Base-by-base conservation (phyloP, 1,140 invertebrate species). In the Rhyacophila brunnea region DNA sequence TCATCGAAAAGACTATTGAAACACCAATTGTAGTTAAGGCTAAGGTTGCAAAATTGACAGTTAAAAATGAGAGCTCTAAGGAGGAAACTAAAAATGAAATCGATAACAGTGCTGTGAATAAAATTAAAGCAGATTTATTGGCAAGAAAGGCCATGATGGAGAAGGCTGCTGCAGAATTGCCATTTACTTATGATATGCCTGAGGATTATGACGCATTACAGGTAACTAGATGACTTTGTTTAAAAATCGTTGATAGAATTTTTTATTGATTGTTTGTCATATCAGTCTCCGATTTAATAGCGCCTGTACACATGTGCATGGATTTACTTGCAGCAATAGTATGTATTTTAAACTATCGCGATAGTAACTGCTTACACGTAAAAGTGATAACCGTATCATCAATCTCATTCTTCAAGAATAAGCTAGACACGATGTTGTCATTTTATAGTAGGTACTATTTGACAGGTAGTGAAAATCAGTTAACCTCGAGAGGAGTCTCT, bases 111-210 rank as follows among this genome's bases (percentile, higher is more conserved):
- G 15, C n/a, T 6, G 43, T 14, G 7, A 36, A 65, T 38, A 58
- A 57, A 61, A 71, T 74, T 14, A 71, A 69, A 60, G 53, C 68
- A 15, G 74, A 80, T 64, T 65, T 75, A 18, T 58, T 73, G 32
- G 73, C 72, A 52, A 68, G 70, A 60, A 81, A 80, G 70, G 69
- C 75, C 65, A 71, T 80, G 23, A 83, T 82, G 75, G 82, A 87
- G 59, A 75, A 80, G 68, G 84, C 83, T 2, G 75, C 80, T 53
- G 77, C 83, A 58, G 85, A 89, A 68, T 68, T 91, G n/a, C 86
- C 87, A 1, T 88, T 82, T 56, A 87, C 83, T n/a, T 90, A 84
- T 67, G 69, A 75, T 71, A 83, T 85, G 60, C 88, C 90, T 15
- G 77, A 81, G 28, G 81, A 65, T 32, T 89, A 87, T 68, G 83